Base-by-base conservation (phyloP, 2,797 vertebrate genomes). In the Cynodonichthys magdalenae region DNA sequence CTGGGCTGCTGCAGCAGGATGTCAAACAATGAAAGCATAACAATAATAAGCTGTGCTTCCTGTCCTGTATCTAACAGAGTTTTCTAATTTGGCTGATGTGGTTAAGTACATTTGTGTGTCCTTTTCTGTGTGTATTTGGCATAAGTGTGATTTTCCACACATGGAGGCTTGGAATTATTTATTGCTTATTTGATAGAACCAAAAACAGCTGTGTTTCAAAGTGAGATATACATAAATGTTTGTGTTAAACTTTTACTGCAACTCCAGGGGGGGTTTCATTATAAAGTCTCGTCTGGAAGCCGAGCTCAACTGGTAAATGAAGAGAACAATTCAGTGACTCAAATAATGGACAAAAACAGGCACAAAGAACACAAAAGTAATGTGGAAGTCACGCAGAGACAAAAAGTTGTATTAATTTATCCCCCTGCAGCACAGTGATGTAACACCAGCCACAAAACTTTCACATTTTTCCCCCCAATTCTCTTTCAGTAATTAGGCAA, bases 21-120 rank as follows among this genome's bases (percentile, higher is more conserved):
- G 75, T 66, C 45, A 63, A 46, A 87, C 83, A 90, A 87, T 77
- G 61, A 67, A 71, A 55, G 47, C 58, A 54, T 41, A 79, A 82
- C 59, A 74, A 83, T 76, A 79, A 81, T 79, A 59, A 11, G 65
- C 60, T 45, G 20, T 15, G 29, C 75, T 85, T 82, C 74, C 75
- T 84, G 72, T 77, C 51, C 7, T 7, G 29, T 63, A 63, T 69
- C 39, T 44, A 55, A 70, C 42, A 46, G 3, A 39, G 48, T n/a
- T 7, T 4, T 53, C 20, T 71, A 80, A 75, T 76, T 69, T 71
- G 36, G 59, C 59, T 74, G 48, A 66, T 54, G 18, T 47, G 39
- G 42, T 51, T 39, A 68, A 50, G 28, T 55, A 39, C 6, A 17
- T 19, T 12, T 42, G 36, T 52, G 34, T 28, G n/a, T 31, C 48